These are phyloP conservation scores for Argyresthia albistria DNA, from an alignment of 2,888 invertebrate species.

Conservation along the genomic window DNA sequence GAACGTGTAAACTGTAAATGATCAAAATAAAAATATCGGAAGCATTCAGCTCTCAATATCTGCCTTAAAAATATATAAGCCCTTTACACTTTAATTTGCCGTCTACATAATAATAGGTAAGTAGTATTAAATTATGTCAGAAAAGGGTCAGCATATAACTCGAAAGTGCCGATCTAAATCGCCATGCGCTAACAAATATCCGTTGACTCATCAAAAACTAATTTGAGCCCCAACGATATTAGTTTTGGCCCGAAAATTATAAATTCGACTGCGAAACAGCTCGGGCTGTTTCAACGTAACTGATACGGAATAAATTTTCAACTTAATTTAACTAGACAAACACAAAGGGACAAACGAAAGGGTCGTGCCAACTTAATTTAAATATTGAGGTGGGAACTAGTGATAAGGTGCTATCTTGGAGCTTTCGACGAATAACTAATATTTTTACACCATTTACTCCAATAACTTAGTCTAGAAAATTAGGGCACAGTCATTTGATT, in stretches of 20 bases:
- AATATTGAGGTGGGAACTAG: conserved; percentile 64
- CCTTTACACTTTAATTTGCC: too few relatives aligned
- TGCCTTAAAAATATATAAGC: too few relatives aligned
- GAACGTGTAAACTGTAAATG: too few relatives aligned
- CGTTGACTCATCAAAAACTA: conserved; percentile 39
- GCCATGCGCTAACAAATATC: too few relatives aligned
- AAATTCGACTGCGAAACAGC: conserved; percentile 61
- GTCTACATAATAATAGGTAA: too few relatives aligned
- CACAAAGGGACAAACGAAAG: conserved; percentile 53
- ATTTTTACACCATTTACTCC: background rate
- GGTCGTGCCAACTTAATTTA: conserved; percentile 52
- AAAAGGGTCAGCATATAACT: too few relatives aligned
- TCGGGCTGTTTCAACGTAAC: conserved; percentile 31
- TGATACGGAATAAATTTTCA: conserved; percentile 71
- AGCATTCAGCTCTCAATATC: too few relatives aligned
- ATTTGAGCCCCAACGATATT: conserved; percentile 28
- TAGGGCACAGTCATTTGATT: too few relatives aligned
- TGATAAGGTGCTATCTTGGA: conserved; percentile 40
- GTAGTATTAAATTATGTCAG: too few relatives aligned
- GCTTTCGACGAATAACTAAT: background rate
- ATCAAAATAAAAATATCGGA: too few relatives aligned
- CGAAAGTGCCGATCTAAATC: too few relatives aligned
- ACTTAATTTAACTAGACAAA: conserved; percentile 70
- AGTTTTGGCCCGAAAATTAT: conserved; percentile 59
- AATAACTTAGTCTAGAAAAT: too few relatives aligned